Conservation (phyloP, 2,113 vertebrate species). For the Phylloscopus trochiloides region DNA sequence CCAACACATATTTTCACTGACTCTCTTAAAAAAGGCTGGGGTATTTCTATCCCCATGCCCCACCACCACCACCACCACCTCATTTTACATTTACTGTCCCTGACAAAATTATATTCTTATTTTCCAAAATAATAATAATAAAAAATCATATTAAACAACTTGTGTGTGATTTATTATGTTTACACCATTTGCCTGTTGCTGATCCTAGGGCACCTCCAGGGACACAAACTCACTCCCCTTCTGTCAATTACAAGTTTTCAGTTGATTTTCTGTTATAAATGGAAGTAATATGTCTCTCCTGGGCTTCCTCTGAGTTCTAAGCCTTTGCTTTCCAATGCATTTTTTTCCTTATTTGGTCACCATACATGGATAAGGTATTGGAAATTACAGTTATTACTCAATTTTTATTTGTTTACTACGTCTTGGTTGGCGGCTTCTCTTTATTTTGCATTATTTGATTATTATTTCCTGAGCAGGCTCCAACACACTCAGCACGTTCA, state of each 20-base stretch:
- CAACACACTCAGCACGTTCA: background rate
- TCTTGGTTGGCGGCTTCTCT: background rate
- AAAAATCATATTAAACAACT: constrained; percentile 10
- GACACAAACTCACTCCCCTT: constrained; percentile 40
- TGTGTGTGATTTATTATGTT: constrained; percentile 31
- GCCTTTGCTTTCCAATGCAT: constrained; percentile 3
- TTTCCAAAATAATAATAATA: background rate
- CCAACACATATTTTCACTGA: background rate
- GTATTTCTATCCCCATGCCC: background rate
- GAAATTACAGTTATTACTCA: constrained; percentile 60
- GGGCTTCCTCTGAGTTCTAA: background rate
- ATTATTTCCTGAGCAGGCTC: constrained; percentile 5
- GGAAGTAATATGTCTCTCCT: constrained; percentile 28
- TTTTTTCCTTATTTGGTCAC: background rate
- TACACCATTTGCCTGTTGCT: constrained; percentile 28
- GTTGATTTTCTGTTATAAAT: constrained; percentile 46
- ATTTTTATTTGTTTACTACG: constrained; percentile 53
- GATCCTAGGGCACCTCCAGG: constrained; percentile 21
- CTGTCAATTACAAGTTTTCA: constrained; percentile 39
- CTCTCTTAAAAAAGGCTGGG: background rate
- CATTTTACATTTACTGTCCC: background rate
- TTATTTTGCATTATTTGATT: constrained; percentile 43
- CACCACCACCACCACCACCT: background rate
- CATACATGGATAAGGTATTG: background rate
- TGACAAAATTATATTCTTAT: background rate